Evolutionary conservation across 2,113 vertebrate species (phyloP).

Genomic region (Lutjanus erythropterus): DNA sequence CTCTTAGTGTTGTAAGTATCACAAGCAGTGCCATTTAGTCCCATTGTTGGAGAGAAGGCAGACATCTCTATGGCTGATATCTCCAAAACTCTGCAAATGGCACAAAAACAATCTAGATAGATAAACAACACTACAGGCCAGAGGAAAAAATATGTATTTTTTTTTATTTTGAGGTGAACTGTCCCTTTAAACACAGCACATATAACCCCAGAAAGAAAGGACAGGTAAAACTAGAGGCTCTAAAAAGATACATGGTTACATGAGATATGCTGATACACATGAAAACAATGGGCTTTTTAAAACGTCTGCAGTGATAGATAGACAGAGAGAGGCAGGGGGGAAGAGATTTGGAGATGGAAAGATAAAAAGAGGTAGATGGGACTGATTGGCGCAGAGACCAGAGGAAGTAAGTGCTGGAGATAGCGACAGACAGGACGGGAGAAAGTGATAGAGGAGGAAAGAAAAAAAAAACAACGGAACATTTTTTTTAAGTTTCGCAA

Average conservation of each 20-base stretch:
- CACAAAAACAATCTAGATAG: too few species aligned
- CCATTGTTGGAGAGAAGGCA: too few species aligned
- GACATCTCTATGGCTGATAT: too few species aligned
- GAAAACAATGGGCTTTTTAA: conserved; percentile 84
- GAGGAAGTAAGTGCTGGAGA: conserved; percentile 80
- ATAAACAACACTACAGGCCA: too few species aligned
- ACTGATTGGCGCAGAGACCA: conserved; percentile 80
- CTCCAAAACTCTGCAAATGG: too few species aligned
- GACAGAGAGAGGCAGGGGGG: conserved; percentile 75
- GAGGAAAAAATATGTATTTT: too few species aligned
- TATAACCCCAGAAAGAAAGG: conserved; percentile 28
- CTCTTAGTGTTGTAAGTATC: too few species aligned
- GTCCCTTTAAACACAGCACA: not conserved
- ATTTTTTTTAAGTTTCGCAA: conserved; percentile 77
- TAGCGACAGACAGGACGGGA: conserved; percentile 71
- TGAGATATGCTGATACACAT: conserved; percentile 79
- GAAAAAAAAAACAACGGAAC: conserved; percentile 81
- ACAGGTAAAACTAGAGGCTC: conserved; percentile 45
- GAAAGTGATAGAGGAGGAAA: conserved; percentile 82
- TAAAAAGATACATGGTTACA: conserved; percentile 61
- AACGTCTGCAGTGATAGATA: conserved; percentile 77
- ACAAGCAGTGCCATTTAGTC: too few species aligned
- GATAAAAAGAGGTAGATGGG: conserved; percentile 79
- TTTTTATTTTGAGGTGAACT: too few species aligned
- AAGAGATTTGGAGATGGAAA: conserved; percentile 83